These are phyloP conservation scores for Callitettix versicolor DNA, from an alignment of 1,140 invertebrate species.

Conservation along the genomic window DNA sequence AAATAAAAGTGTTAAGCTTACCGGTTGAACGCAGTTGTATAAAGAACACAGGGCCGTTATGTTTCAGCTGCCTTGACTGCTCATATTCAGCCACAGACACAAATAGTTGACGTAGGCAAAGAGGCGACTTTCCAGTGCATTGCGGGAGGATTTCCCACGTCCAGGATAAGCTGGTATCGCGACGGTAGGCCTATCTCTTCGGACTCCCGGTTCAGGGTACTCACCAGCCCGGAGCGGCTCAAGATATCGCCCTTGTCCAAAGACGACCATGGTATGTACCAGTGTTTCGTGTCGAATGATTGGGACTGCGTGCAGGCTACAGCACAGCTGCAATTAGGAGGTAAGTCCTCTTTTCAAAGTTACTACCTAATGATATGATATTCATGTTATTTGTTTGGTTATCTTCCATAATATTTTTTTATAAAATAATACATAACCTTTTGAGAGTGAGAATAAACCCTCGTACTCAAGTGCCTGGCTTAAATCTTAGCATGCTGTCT, in stretches of 20 bases:
- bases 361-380: no score
- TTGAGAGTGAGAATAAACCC: no score
- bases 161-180: slow-evolving; percentile 72
- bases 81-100: slow-evolving; percentile 57
- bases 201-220: slow-evolving; percentile 22
- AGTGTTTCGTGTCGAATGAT: slow-evolving; percentile 77
- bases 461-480: no score
- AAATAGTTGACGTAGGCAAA: slow-evolving; percentile 71
- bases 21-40: background rate
- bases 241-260: slow-evolving; percentile 58
- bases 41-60: background rate
- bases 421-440: no score
- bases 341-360: slow-evolving; percentile 39
- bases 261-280: slow-evolving; percentile 78
- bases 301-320: slow-evolving; percentile 76
- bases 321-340: slow-evolving; percentile 70
- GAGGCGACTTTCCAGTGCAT: slow-evolving; percentile 75
- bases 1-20: no score
- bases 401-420: no score
- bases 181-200: slow-evolving; percentile 41
- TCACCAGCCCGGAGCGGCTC: slow-evolving; percentile 32
- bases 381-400: no score
- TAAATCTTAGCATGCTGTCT: no score
- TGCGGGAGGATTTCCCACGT: slow-evolving; percentile 71
- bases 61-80: slow-evolving; percentile 56